These are phyloP conservation scores for Anas platyrhynchos DNA, from an alignment of 2,113 vertebrate genomes.

Conservation along the genomic window DNA sequence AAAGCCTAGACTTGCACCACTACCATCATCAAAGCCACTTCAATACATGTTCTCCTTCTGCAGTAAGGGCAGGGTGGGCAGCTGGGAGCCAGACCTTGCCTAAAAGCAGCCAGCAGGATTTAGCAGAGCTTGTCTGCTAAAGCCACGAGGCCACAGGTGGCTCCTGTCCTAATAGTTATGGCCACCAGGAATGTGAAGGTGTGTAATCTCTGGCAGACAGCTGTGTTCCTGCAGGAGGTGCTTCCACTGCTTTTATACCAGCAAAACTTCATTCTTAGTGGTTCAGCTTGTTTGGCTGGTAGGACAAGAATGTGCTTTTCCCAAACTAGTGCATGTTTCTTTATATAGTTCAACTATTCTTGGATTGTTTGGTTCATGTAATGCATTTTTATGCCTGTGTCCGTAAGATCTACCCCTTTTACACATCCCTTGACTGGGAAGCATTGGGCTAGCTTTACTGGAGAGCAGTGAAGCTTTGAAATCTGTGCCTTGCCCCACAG, in stretches of 20 bases:
- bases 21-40: not conserved
- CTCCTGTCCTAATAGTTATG: not conserved
- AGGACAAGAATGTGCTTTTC: constrained; percentile 19
- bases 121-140: not conserved
- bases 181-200: not conserved
- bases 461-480: not conserved
- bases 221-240: not conserved
- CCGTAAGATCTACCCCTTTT: not conserved
- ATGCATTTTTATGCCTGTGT: not conserved
- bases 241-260: not conserved
- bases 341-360: constrained; percentile 2
- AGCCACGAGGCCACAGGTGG: not conserved
- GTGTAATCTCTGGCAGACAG: not conserved
- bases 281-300: constrained; percentile 23
- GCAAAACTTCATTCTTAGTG: not conserved
- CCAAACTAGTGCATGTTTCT: not conserved
- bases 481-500: not conserved
- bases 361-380: not conserved
- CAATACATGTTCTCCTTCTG: not conserved
- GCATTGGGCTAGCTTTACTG: not conserved
- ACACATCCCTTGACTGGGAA: not conserved
- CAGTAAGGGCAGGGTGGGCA: not conserved
- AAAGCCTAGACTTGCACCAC: not conserved
- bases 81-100: not conserved
- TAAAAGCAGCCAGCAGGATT: not conserved